Percentiles rank a stretch among this genome's conserved stretches.
Conservation (phyloP, 2,113 vertebrate species). For the Turdus rufiventris region DNA sequence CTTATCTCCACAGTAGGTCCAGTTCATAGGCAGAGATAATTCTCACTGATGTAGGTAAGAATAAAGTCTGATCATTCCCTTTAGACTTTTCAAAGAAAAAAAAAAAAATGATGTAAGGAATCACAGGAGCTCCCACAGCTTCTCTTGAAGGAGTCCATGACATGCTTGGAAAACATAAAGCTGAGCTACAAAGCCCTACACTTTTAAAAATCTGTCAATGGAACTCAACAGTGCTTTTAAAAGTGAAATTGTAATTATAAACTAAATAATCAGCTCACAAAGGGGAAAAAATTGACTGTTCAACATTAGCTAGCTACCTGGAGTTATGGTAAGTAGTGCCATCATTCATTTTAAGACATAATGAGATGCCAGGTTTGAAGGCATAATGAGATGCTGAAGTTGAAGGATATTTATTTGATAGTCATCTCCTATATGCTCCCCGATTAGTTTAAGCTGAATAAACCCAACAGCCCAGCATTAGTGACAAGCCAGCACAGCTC, state of each 20-base stretch:
- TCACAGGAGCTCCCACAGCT: not conserved
- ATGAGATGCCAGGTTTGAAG: not conserved
- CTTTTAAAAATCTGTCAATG: not conserved
- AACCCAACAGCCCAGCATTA: conserved; percentile 16
- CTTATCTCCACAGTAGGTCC: not conserved
- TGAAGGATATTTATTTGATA: conserved; percentile 33
- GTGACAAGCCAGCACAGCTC: not conserved
- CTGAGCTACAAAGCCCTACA: not conserved
- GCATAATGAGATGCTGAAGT: not conserved
- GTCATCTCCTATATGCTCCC: not conserved
- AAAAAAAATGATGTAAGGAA: not conserved
- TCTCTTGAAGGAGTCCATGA: not conserved
- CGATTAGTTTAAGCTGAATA: conserved; percentile 5
- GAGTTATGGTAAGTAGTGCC: not conserved
- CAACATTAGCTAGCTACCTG: not conserved
- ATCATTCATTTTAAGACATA: not conserved
- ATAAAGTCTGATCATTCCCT: not conserved
- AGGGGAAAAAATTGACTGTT: not conserved
- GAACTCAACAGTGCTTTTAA: not conserved
- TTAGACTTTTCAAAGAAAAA: not conserved
- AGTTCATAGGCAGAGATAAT: not conserved
- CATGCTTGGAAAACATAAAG: not conserved
- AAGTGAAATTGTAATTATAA: not conserved
- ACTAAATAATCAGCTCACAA: not conserved
- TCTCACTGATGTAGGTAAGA: not conserved